Evolutionary conservation across 2,797 vertebrate species (phyloP).

Genomic region (Enteromius afrohamiltoni): DNA sequence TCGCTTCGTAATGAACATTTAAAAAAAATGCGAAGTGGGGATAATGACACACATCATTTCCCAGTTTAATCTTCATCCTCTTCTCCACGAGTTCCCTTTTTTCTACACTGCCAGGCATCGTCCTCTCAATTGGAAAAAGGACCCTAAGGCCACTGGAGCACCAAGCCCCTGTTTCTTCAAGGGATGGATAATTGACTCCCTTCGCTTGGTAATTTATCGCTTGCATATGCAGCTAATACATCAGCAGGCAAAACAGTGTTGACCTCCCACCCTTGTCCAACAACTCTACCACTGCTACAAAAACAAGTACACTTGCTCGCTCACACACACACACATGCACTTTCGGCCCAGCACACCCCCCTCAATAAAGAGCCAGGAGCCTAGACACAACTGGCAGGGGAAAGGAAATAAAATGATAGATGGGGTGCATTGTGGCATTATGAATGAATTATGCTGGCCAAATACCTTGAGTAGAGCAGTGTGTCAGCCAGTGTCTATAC

Average conservation of each 20-base stretch:
- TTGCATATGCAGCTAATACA: constrained; percentile 95
- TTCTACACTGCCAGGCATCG: constrained; percentile 82
- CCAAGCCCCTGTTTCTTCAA: constrained; percentile 81
- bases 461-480: constrained; percentile 94
- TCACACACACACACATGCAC: constrained; percentile 20
- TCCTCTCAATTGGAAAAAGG: constrained; percentile 89
- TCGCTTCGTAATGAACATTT: neutral
- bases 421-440: constrained; percentile 89
- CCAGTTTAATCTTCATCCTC: constrained; percentile 57
- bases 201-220: constrained; percentile 95
- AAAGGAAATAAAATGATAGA: constrained; percentile 86
- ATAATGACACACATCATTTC: constrained; percentile 59
- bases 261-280: constrained; percentile 70
- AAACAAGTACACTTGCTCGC: constrained; percentile 41
- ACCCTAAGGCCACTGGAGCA: constrained; percentile 86
- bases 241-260: constrained; percentile 84
- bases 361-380: constrained; percentile 71
- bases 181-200: constrained; percentile 98
- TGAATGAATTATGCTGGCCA: constrained; percentile 97
- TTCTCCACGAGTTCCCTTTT: constrained; percentile 55
- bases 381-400: constrained; percentile 65
- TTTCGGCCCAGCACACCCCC: constrained; percentile 27
- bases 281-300: constrained; percentile 54
- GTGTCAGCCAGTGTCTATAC: constrained; percentile 89
- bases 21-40: constrained; percentile 43